Evolutionary conservation across 92 coral and sea anemone genomes (phyloP), one percentile per base, ranked within the genome.

Genomic region (Palythoa grandiflora): DNA sequence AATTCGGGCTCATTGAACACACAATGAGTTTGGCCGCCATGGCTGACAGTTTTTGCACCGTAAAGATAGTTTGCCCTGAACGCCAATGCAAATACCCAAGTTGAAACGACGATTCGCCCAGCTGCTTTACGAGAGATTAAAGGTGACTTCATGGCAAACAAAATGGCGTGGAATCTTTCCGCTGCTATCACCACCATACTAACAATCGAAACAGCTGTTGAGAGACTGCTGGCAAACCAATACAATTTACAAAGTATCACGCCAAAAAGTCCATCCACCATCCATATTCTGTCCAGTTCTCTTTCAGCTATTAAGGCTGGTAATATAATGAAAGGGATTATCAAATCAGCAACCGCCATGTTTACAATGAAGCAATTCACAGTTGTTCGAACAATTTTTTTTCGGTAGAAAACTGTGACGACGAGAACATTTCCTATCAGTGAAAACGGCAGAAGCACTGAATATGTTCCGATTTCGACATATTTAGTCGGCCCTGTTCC

Each of bases 101-200:
- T 81, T 12, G 66, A 5, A 10, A 35, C 75, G 9, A 81, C 66
- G 19, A 81, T 81, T 14, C 38, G 37, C 17, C 63, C n/a, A 48
- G 60, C 39, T 66, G 39, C 19, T 40, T 81, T 81, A 10, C 76
- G 76, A 28, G 75, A 47, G 65, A 81, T 81, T 7, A 81, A 36
- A 35, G 86, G 40, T 10, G 86, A 74, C 19, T 81, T 81, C 86
- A 81, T 81, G 38, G 86, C 86, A 81, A 81, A 81, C 39, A 48
- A 35, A 9, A 81, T 81, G 20, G 86, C 86, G 86, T 81, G 38
- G 44, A 81, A 81, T 68, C 86, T 66, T 35, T 81, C 86, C 9
- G 37, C 75, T 10, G 86, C 86, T n/a, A 81, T 81, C 6, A 68
- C 60, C 11, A 81, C 63, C 86, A 81, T 81, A 68, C 86, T 81